Percentiles rank a stretch among this genome's conserved stretches.
phyloP scores from a whole-genome alignment of 2,888 invertebrate species.

The Kryphioiulus occultus region DNA sequence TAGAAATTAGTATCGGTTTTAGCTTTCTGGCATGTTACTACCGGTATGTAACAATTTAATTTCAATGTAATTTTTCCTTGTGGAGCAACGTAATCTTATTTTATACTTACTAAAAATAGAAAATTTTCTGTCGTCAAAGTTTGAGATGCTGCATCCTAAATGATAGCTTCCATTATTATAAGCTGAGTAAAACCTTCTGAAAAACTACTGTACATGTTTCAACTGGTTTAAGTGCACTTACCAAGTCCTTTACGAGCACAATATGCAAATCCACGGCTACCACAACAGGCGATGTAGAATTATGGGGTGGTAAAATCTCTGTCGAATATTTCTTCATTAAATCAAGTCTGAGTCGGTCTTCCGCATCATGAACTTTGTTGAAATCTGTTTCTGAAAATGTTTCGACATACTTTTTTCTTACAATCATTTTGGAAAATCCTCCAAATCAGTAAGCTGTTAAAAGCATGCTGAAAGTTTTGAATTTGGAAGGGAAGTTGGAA shows the following conservation, averaged over 20 bases:
- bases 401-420: too few relatives aligned
- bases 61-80: too few relatives aligned
- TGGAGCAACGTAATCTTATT: too few relatives aligned
- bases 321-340: neutral
- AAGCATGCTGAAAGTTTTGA: too few relatives aligned
- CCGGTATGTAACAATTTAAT: too few relatives aligned
- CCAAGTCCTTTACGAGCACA: neutral
- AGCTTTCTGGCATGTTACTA: too few relatives aligned
- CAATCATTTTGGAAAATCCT: too few relatives aligned
- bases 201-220: neutral
- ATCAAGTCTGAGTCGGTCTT: neutral
- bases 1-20: neutral
- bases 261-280: neutral
- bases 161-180: neutral
- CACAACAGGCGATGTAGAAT: neutral
- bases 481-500: too few relatives aligned
- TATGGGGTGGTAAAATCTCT: neutral
- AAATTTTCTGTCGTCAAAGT: neutral
- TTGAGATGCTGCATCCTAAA: slow-evolving; percentile 36
- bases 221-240: neutral
- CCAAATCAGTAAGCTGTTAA: too few relatives aligned
- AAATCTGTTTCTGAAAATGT: too few relatives aligned
- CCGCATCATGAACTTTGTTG: neutral
- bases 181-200: neutral
- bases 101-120: neutral